Percentiles rank a stretch among this genome's conserved stretches.
Conservation (phyloP, 2,888 invertebrate genomes). For the Cephus nigrinus region DNA sequence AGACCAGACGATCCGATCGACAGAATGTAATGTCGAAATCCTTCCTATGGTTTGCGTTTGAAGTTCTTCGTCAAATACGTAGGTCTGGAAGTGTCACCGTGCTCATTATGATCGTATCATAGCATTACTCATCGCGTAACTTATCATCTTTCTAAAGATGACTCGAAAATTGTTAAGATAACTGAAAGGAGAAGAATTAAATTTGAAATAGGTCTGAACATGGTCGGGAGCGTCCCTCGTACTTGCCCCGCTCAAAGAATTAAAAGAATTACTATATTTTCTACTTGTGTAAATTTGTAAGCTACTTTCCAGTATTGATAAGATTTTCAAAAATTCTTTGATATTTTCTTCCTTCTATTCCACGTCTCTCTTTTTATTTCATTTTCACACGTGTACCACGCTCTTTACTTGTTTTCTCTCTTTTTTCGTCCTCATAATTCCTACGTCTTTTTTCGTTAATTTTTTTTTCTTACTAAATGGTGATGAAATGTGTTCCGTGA, state of each 20-base stretch:
- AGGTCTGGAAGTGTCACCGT: neutral
- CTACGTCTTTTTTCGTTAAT: conserved; percentile 20
- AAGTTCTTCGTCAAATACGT: neutral
- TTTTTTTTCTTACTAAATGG: conserved; percentile 28
- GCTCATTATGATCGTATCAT: neutral
- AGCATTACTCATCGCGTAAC: neutral
- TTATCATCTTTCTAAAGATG: neutral
- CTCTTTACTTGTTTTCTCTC: conserved; percentile 11
- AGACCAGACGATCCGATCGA: too few species aligned
- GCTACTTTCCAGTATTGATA: conserved; percentile 58
- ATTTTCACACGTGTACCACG: neutral
- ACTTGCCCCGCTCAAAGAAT: conserved; percentile 51
- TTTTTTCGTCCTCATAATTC: conserved; percentile 18
- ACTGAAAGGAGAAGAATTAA: neutral
- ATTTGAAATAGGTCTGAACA: conserved; percentile 30
- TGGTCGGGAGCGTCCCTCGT: conserved; percentile 46
- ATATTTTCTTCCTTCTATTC: conserved; percentile 3
- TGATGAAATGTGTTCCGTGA: conserved; percentile 53
- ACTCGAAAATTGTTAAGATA: neutral
- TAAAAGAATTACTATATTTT: conserved; percentile 48
- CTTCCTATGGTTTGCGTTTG: neutral
- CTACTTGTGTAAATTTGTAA: conserved; percentile 52
- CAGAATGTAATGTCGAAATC: neutral
- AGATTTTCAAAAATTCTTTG: conserved; percentile 45
- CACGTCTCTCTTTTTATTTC: neutral